phyloP scores from a whole-genome alignment of 2,113 vertebrate genomes.

The Hippotragus niger region DNA sequence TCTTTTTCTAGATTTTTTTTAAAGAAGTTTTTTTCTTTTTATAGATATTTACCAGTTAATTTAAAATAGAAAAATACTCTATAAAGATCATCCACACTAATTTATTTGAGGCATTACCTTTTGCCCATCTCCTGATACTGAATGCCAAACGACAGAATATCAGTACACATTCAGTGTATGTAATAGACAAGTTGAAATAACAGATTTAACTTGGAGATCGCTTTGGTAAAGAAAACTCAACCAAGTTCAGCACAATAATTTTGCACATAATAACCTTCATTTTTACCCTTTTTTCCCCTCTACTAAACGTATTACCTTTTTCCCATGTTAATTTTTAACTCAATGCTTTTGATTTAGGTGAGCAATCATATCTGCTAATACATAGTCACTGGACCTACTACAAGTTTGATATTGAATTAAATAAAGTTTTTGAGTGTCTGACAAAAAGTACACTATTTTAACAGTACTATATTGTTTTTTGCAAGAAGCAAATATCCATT shows the following conservation, averaged over 20 bases:
- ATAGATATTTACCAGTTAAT: not conserved
- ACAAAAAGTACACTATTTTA: constrained; percentile 6
- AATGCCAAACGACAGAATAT: not conserved
- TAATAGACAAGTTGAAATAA: not conserved
- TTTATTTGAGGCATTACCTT: not conserved
- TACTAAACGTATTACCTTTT: not conserved
- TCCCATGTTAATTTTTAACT: constrained; percentile 1
- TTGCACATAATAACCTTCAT: not conserved
- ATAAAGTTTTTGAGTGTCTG: not conserved
- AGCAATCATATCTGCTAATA: not conserved
- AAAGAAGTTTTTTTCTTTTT: not conserved
- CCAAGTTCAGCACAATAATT: not conserved
- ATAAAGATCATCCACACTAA: not conserved
- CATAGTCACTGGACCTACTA: not conserved
- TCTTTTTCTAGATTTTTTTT: not conserved
- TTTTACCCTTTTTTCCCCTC: not conserved
- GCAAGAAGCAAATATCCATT: not conserved
- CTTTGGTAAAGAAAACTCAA: not conserved
- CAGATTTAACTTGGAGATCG: not conserved
- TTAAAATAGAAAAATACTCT: constrained; percentile 10
- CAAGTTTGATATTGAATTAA: not conserved
- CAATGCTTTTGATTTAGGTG: not conserved
- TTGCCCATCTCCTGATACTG: not conserved
- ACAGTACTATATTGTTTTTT: not conserved
- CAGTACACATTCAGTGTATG: not conserved